phyloP scores from a whole-genome alignment of 1,140 invertebrate species.

The Trichogramma pretiosum region DNA sequence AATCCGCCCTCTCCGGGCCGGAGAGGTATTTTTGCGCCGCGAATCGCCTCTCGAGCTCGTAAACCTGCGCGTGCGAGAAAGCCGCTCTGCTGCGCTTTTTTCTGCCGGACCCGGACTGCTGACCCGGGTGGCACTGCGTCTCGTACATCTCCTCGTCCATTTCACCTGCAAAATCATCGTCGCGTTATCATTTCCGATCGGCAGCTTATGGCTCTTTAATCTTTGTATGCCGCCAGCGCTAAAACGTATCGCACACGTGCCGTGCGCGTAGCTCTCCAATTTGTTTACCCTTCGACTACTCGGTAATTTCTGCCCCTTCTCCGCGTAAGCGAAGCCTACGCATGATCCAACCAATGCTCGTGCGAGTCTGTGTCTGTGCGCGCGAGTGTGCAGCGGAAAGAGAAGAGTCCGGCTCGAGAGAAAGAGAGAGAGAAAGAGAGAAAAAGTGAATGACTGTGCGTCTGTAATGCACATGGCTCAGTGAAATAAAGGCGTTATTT shows the following conservation, averaged over 20 bases:
- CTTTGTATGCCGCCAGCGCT: neutral
- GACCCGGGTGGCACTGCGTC: constrained; percentile 33
- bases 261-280: constrained; percentile 33
- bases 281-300: constrained; percentile 38
- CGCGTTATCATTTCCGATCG: too few species aligned
- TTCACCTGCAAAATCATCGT: constrained; percentile 39
- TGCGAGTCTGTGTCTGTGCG: too few species aligned
- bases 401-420: too few species aligned
- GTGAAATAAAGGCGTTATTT: constrained; percentile 10
- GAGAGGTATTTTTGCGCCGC: constrained; percentile 91
- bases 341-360: constrained; percentile 29
- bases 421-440: too few species aligned
- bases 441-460: too few species aligned
- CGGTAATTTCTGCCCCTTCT: constrained; percentile 34
- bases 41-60: constrained; percentile 88
- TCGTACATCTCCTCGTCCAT: constrained; percentile 41
- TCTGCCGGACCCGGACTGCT: constrained; percentile 46
- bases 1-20: constrained; percentile 86
- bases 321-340: too few species aligned
- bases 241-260: constrained; percentile 30
- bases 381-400: too few species aligned
- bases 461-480: constrained; percentile 8
- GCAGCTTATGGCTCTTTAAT: neutral
- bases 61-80: constrained; percentile 91
- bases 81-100: constrained; percentile 91